Conservation (phyloP, 2,113 vertebrate species). For the Gadus macrocephalus region DNA sequence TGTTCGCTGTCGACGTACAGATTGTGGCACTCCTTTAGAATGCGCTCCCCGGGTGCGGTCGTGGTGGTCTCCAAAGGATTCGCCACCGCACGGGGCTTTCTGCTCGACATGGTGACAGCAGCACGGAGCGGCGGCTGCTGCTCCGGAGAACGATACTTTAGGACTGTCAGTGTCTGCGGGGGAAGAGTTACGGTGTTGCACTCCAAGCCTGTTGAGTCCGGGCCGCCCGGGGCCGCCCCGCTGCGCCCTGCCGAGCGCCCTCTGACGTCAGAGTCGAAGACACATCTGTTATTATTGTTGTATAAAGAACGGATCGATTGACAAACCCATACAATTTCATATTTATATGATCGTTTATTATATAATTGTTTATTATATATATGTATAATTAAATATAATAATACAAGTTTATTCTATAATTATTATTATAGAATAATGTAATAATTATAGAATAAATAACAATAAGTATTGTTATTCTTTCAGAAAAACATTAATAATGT, state of each 20-base stretch:
- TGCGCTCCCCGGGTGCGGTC: constrained; percentile 71
- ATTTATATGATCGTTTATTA: no score
- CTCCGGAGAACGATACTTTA: background rate
- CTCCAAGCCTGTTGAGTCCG: background rate
- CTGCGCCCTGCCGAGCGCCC: constrained; percentile 26
- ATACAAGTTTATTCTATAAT: no score
- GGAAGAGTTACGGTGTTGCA: constrained; percentile 63
- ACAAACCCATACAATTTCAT: no score
- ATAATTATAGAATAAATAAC: no score
- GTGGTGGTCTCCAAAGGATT: constrained; percentile 73
- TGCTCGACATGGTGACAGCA: constrained; percentile 64
- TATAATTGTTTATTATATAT: no score
- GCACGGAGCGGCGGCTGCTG: constrained; percentile 3
- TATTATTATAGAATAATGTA: no score
- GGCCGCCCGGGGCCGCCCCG: no score
- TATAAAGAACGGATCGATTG: no score
- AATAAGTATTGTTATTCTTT: no score
- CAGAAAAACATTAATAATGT: background rate
- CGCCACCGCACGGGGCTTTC: constrained; percentile 69
- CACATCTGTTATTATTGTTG: background rate
- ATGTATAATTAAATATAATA: no score
- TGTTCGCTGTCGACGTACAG: constrained; percentile 73
- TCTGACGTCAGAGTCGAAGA: background rate
- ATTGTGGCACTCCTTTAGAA: constrained; percentile 74
- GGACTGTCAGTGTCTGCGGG: background rate